Evolutionary conservation across 2,888 invertebrate species (phyloP).

Genomic region (Cremastinae sp.): DNA sequence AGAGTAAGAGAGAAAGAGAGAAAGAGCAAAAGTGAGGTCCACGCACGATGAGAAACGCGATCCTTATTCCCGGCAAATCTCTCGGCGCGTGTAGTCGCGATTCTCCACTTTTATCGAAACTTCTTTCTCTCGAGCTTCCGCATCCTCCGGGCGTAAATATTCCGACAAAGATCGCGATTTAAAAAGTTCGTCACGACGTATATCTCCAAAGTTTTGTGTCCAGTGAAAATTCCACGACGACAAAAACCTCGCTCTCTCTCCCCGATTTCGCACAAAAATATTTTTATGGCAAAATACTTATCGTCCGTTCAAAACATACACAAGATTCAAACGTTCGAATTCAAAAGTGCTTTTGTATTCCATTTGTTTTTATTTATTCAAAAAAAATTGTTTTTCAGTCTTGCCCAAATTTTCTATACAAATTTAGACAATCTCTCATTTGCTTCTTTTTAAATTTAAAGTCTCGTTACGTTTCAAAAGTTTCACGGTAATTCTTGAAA

Average conservation of each 20-base stretch:
- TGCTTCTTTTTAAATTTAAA: no score
- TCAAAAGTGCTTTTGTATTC: neutral
- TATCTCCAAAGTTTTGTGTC: slow-evolving; percentile 23
- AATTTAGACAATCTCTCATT: no score
- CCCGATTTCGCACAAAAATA: no score
- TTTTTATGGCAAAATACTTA: no score
- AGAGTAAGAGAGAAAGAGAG: slow-evolving; percentile 4
- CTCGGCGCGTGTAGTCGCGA: slow-evolving; percentile 57
- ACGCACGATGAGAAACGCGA: slow-evolving; percentile 53
- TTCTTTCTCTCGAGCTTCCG: slow-evolving; percentile 17
- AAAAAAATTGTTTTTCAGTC: neutral
- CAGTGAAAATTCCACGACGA: slow-evolving; percentile 14
- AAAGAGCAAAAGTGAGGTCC: slow-evolving; percentile 19
- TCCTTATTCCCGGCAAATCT: slow-evolving; percentile 59
- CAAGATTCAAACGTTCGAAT: neutral
- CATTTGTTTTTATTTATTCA: neutral
- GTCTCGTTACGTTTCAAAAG: slow-evolving; percentile 4
- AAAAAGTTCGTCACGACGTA: neutral
- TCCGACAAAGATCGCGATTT: slow-evolving; percentile 2
- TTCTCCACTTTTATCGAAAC: slow-evolving; percentile 43
- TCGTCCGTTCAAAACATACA: no score
- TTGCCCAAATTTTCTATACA: no score
- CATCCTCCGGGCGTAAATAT: no score
- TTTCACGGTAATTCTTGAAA: slow-evolving; percentile 41
- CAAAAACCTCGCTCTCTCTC: no score